Base-by-base conservation (phyloP, 2,888 invertebrate species). In the Lasius platythorax region DNA sequence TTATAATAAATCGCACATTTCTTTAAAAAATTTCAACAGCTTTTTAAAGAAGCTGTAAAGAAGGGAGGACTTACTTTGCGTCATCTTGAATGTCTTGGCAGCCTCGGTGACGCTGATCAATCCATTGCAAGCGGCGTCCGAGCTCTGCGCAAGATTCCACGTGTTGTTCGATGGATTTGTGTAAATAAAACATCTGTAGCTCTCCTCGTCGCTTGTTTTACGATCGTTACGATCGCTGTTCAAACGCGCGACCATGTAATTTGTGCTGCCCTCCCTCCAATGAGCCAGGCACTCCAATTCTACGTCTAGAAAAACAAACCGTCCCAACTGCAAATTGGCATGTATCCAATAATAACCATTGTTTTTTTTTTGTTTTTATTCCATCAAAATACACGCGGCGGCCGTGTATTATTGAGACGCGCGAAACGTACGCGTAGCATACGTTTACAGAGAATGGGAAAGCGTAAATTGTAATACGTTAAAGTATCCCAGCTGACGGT, bases 261-360 rank as follows among this genome's bases (percentile, higher is more conserved):
- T 96, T 63, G 97, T 97, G 82, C 97, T 97, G 4, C 98, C 98
- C 91, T 98, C 98, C 95, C 97, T 98, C 98, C 98, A 98, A 43
- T 97, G 96, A 1, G 98, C 98, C 83, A 98, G 95, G 94, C 98
- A 98, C 73, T 97, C 97, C 82, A 98, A 95, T 95, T 98, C 97
- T 93, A 98, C 97, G 81, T 97, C 98, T 97, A 93, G 37, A 92
- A 91, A 70, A 56, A 56, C 23, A 74, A 37, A 76, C 56, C 78
- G 64, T 70, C 56, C 30, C 67, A 67, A 78, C 58, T 76, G 46
- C 67, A 67, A 83, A 83, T 67, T 83, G 78, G 46, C 67, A 67
- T 61, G 67, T 83, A 79, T 46, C 79, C 79, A 72, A 79, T 79
- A 73, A 79, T 72, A 72, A 72, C 72, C 8, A 58, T 79, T 61